These are phyloP conservation scores for Girardia tigrina DNA, from an alignment of 2,888 invertebrate species.

Conservation along the genomic window DNA sequence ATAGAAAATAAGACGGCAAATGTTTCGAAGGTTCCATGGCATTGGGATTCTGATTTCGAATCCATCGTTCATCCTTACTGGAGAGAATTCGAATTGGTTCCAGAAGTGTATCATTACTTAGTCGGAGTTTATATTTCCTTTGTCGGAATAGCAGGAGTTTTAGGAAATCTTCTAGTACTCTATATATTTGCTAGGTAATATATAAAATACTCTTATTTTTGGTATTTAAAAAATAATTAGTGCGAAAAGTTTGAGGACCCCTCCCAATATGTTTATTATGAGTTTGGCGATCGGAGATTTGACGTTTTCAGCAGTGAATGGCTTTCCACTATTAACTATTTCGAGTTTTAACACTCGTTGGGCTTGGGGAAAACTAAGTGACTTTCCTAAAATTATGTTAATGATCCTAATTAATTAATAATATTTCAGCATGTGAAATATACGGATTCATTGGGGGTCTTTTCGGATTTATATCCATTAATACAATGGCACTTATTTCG, in stretches of 20 bases:
- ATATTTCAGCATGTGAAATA: constrained; percentile 59
- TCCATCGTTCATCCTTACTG: constrained; percentile 43
- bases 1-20: background rate
- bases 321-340: constrained; percentile 56
- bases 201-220: background rate
- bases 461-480: constrained; percentile 76
- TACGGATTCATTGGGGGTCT: constrained; percentile 74
- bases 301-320: constrained; percentile 67
- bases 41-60: constrained; percentile 35
- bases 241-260: constrained; percentile 59
- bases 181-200: constrained; percentile 43
- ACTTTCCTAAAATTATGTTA: too few species aligned
- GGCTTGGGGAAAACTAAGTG: constrained; percentile 55
- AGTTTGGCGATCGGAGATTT: constrained; percentile 81
- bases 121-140: constrained; percentile 55
- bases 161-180: constrained; percentile 44
- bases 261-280: constrained; percentile 74
- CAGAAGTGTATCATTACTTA: constrained; percentile 42
- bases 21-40: constrained; percentile 14
- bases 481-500: constrained; percentile 78
- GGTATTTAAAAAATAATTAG: constrained; percentile 28
- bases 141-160: constrained; percentile 51
- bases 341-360: constrained; percentile 55
- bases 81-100: constrained; percentile 41
- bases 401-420: constrained; percentile 39